Base-by-base conservation (phyloP, 2,797 vertebrate genomes). In the Lycodopsis pacificus region DNA sequence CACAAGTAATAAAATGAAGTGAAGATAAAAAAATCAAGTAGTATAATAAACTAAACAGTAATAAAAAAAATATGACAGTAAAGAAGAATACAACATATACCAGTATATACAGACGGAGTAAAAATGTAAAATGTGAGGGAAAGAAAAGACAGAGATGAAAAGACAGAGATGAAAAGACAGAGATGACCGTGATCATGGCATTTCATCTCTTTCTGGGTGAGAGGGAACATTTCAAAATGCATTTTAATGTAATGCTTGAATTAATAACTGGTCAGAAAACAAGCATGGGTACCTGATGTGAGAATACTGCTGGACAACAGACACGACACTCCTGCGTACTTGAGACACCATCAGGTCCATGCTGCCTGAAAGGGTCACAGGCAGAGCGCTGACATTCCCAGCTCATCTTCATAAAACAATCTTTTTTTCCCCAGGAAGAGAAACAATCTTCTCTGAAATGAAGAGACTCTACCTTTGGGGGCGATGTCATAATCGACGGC, bases 341-440 rank as follows among this genome's bases (percentile, higher is more conserved):
- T 99, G 97, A 48, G 94, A 95, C 32, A 97, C 96, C 94, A 99
- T 99, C 81, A 90, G 22, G 40, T 98, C 97, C 95, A 99, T 96
- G 78, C 94, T 93, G 40, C 97, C 98, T 99, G 73, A 42, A 53
- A 38, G 10, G 1, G 20, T 36, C 65, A 73, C 27, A 65, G 19
- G 38, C 17, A 36, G 27, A 59, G 8, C 3, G 58, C 10, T 69
- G 54, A 71, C 27, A 56, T 56, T 65, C 42, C 4, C 61, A 48
- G 5, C 46, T 68, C 5, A 74, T 69, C 25, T 46, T 65, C 42
- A 76, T 22, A 20, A 76, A 82, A 61, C 8, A 11, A 34, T 66
- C 15, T 17, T 1, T 17, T 53, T 25, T 25, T 12, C 30, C 15
- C 7, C 2, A 0, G 14, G 34, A 42, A 1, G 0, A 22, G 2